These are phyloP conservation scores for Micoletzkya japonica DNA, from an alignment of 2,888 invertebrate genomes.

Conservation along the genomic window DNA sequence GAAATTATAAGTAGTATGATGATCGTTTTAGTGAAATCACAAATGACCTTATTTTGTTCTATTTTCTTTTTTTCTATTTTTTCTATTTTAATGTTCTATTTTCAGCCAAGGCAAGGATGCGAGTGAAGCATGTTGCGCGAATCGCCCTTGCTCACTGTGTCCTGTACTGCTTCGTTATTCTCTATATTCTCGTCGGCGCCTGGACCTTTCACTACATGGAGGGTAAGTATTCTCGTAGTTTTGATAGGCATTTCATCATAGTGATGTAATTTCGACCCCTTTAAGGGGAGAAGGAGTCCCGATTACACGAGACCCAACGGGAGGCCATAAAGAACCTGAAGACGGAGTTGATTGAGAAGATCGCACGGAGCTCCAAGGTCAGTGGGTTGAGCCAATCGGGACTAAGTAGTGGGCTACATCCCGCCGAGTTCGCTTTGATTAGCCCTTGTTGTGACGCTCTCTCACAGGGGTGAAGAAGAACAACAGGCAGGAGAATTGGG, in stretches of 20 bases:
- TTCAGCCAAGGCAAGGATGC: constrained; percentile 21
- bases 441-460: too few relatives aligned
- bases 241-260: neutral
- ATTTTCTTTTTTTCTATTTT: too few relatives aligned
- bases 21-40: neutral
- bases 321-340: constrained; percentile 33
- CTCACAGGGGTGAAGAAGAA: too few relatives aligned
- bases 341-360: constrained; percentile 39
- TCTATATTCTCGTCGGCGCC: constrained; percentile 55
- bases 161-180: constrained; percentile 55
- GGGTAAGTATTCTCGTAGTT: too few relatives aligned
- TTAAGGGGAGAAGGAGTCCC: constrained; percentile 54
- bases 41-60: neutral
- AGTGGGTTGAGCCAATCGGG: constrained; percentile 12
- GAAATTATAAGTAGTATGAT: neutral
- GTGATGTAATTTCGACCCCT: constrained; percentile 43
- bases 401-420: too few relatives aligned
- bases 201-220: constrained; percentile 31
- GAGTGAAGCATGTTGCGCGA: constrained; percentile 30
- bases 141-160: constrained; percentile 55
- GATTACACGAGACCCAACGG: constrained; percentile 47
- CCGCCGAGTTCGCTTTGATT: too few relatives aligned
- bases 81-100: too few relatives aligned
- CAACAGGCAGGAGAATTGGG: too few relatives aligned
- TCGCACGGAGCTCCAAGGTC: constrained; percentile 44